A percentile compares a stretch with the other conserved stretches of the same genome.
phyloP scores from a whole-genome alignment of 2,888 invertebrate genomes.

The Sinopyrophorus schimmeli region DNA sequence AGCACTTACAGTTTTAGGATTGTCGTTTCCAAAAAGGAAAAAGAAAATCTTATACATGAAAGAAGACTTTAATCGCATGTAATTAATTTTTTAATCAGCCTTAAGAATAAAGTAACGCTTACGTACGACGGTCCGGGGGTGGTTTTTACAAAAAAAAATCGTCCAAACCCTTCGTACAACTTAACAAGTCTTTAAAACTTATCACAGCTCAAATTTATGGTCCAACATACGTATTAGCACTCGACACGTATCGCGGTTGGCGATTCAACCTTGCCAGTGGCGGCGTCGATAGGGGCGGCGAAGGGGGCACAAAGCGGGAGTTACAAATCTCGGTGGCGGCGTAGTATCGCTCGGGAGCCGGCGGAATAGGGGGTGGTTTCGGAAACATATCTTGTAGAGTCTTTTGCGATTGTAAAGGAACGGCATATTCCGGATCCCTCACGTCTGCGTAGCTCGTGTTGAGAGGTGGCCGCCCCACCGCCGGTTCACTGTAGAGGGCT shows the following conservation, averaged over 20 bases:
- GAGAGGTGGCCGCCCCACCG: conserved; percentile 43
- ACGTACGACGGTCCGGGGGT: no score
- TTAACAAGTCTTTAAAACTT: conserved; percentile 29
- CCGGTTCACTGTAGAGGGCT: conserved; percentile 53
- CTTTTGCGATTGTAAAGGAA: conserved; percentile 60
- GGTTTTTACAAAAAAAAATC: no score
- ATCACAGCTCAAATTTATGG: conserved; percentile 52
- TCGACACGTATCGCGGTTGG: conserved; percentile 52
- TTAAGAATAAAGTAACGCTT: no score
- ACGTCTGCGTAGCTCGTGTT: conserved; percentile 55
- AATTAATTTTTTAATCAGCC: conserved; percentile 29
- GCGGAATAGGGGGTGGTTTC: conserved; percentile 67
- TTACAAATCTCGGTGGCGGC: conserved; percentile 71
- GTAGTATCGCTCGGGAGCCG: conserved; percentile 72
- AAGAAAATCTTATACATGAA: no score
- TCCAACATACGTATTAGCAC: conserved; percentile 50
- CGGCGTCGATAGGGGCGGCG: conserved; percentile 52
- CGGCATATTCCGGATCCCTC: conserved; percentile 66
- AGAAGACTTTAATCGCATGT: no score
- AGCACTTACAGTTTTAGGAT: no score
- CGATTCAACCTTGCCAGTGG: conserved; percentile 55
- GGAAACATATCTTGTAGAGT: conserved; percentile 62
- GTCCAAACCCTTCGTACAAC: no score
- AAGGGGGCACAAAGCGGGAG: conserved; percentile 52
- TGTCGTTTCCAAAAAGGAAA: no score